These are phyloP conservation scores for Osmoderma eremita DNA, from an alignment of 2,888 invertebrate species.

Conservation along the genomic window DNA sequence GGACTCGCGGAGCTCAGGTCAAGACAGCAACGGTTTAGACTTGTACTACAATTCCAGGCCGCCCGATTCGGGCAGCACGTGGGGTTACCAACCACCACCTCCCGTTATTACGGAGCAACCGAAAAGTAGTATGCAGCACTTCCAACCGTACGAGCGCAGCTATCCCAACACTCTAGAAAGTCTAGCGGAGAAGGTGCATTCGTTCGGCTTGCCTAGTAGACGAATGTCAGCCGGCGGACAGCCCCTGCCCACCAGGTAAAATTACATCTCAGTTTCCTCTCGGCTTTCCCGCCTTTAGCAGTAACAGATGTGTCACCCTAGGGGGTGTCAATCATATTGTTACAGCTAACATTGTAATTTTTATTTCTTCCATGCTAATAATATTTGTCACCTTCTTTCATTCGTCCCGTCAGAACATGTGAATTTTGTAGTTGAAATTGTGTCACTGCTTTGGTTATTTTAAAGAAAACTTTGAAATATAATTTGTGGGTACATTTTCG, in stretches of 20 bases:
- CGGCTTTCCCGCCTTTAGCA: too few relatives aligned
- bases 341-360: too few relatives aligned
- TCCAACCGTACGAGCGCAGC: constrained; percentile 87
- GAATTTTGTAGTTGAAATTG: too few relatives aligned
- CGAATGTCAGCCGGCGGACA: constrained; percentile 77
- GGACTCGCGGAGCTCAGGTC: constrained; percentile 69
- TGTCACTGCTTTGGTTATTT: too few relatives aligned
- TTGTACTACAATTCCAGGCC: constrained; percentile 85
- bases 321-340: too few relatives aligned
- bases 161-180: constrained; percentile 91
- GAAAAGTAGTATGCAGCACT: constrained; percentile 81
- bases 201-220: constrained; percentile 72
- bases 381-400: too few relatives aligned
- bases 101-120: constrained; percentile 93
- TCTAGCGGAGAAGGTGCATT: constrained; percentile 91
- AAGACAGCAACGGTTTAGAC: constrained; percentile 74
- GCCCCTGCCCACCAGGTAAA: constrained; percentile 62
- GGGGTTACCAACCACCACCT: constrained; percentile 84
- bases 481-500: too few relatives aligned
- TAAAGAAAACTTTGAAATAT: too few relatives aligned
- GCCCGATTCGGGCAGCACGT: constrained; percentile 68
- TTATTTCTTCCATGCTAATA: too few relatives aligned
- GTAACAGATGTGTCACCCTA: too few relatives aligned
- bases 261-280: neutral
- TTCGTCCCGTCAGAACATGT: too few relatives aligned